Evolutionary conservation across 2,113 vertebrate species (phyloP), one percentile per base, ranked within the genome.

Genomic region (Coregonus clupeaformis): DNA sequence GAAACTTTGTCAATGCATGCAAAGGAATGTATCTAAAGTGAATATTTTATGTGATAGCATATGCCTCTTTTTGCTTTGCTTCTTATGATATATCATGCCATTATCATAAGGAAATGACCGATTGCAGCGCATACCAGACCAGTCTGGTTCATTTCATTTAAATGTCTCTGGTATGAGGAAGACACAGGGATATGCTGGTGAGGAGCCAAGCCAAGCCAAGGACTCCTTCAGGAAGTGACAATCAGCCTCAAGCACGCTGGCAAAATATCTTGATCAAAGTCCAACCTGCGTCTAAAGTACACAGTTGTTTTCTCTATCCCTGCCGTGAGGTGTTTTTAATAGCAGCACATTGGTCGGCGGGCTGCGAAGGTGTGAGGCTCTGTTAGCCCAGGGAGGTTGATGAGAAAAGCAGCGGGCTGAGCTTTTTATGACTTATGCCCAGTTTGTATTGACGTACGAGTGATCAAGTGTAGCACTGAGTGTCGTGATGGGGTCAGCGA

Each of bases 211-310:
- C 12, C 42, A 47, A 18, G 47, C n/a, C n/a, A n/a, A n/a, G n/a
- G 5, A 36, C 24, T 70, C 47, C 66, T 60, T 59, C 24, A 64
- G 25, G 55, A 73, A 79, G 71, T 67, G 47, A 57, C 64, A 74
- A 49, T 55, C 20, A 59, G 14, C 45, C 5, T n/a, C 18, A 22
- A 9, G 49, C 20, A 6, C 14, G 71, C 6, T 73, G 30, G 42
- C 49, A 79, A 62, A 69, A 74, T 47, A 79, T 68, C 3, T 24
- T 20, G 27, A 74, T 67, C 67, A 52, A 42, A 2, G 4, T 22
- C 3, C 3, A 64, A 62, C 32, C 64, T 45, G 1, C n/a, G 70
- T 75, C 69, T 77, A 77, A 66, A 87, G 81, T 85, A 60, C 52
- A 20, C 22, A 13, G 30, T 72, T 78, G 71, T 74, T 77, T 75